These are phyloP conservation scores for Cotesia vestalis DNA, from an alignment of 1,140 invertebrate species.

Conservation along the genomic window DNA sequence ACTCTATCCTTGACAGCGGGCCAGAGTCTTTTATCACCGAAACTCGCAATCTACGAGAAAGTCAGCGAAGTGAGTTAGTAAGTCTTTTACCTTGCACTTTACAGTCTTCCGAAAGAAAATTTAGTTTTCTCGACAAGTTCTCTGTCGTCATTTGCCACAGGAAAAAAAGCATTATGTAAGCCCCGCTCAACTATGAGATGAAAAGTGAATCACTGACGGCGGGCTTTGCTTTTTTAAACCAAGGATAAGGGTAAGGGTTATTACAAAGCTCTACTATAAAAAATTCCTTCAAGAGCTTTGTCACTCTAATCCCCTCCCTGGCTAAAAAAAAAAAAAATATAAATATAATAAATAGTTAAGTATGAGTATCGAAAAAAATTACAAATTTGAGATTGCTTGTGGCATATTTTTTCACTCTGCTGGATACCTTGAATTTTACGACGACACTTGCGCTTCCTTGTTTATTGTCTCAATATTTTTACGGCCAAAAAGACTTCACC, in stretches of 20 bases:
- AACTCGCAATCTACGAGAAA: constrained; percentile 37
- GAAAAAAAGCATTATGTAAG: constrained; percentile 15
- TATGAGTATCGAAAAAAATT: not conserved
- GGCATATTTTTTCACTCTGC: constrained; percentile 17
- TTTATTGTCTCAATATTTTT: not conserved
- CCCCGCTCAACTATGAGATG: not conserved
- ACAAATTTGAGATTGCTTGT: not conserved
- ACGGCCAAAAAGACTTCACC: too few species aligned
- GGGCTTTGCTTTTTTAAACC: not conserved
- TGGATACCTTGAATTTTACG: not conserved
- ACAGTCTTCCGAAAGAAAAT: constrained; percentile 47
- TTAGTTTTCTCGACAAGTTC: constrained; percentile 48
- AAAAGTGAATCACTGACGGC: not conserved
- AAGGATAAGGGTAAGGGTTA: not conserved
- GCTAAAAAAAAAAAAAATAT: not conserved
- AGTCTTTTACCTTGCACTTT: constrained; percentile 54
- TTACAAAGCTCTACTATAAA: constrained; percentile 12
- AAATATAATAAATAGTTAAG: not conserved
- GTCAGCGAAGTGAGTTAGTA: constrained; percentile 51
- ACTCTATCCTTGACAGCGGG: too few species aligned
- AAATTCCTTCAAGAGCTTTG: constrained; percentile 8
- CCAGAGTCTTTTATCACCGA: constrained; percentile 33
- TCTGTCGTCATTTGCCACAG: constrained; percentile 20
- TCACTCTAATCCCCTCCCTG: not conserved
- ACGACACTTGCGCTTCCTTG: not conserved